These are phyloP conservation scores for Euura lappo DNA, from an alignment of 1,140 invertebrate species.

Conservation along the genomic window DNA sequence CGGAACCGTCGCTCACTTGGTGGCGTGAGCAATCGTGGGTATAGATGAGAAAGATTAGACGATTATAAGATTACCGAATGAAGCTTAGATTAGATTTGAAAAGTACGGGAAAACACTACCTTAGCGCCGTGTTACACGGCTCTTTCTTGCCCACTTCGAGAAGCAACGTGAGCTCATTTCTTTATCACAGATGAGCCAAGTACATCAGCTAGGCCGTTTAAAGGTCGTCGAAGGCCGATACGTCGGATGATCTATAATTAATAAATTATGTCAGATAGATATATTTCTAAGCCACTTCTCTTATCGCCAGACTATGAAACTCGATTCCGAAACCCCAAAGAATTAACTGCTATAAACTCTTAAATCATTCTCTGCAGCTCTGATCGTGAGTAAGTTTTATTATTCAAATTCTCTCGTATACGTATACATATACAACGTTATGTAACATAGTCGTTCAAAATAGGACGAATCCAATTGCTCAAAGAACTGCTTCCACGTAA, in stretches of 20 bases:
- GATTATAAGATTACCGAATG: neutral
- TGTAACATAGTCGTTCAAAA: neutral
- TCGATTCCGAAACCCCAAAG: neutral
- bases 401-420: neutral
- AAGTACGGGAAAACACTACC: neutral
- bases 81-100: neutral
- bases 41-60: neutral
- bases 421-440: neutral
- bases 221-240: slow-evolving; percentile 37
- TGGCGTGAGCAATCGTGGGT: neutral
- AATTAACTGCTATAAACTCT: neutral
- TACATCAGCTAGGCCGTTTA: slow-evolving; percentile 48
- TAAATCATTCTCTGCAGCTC: neutral
- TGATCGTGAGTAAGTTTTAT: neutral
- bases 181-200: neutral
- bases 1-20: neutral
- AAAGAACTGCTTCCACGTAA: slow-evolving; percentile 52
- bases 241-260: slow-evolving; percentile 32
- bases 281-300: neutral
- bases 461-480: slow-evolving; percentile 46
- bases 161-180: neutral
- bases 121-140: neutral
- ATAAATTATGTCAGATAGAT: slow-evolving; percentile 25
- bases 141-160: neutral
- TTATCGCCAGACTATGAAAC: neutral